phyloP scores from a whole-genome alignment of 1,140 invertebrate genomes.

The Heliconius eleuchia region DNA sequence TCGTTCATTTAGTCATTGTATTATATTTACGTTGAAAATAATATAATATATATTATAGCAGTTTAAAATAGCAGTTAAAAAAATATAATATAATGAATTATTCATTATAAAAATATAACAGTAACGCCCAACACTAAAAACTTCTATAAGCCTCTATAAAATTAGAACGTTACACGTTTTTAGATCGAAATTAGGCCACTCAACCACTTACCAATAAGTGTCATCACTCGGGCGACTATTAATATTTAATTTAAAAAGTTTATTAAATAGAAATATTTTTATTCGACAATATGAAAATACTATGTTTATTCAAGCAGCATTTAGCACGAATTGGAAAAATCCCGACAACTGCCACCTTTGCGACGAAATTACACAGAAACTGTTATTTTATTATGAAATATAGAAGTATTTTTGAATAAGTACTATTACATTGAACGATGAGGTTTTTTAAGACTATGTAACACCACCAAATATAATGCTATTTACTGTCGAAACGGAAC shows the following conservation, averaged over 20 bases:
- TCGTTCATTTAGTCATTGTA: no score
- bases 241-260: slow-evolving; percentile 6
- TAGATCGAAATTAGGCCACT: background rate
- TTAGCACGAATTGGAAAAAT: slow-evolving; percentile 36
- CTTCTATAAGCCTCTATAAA: background rate
- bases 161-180: background rate
- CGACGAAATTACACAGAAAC: slow-evolving; percentile 74
- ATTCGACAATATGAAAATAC: slow-evolving; percentile 1
- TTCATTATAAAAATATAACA: no score
- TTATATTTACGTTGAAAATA: no score
- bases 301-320: background rate
- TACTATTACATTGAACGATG: slow-evolving; percentile 77
- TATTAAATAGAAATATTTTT: slow-evolving; percentile 19
- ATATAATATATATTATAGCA: no score
- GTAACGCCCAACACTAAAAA: no score
- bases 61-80: no score
- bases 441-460: slow-evolving; percentile 53
- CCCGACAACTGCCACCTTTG: slow-evolving; percentile 65
- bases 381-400: slow-evolving; percentile 70
- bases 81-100: no score
- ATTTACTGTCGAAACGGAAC: slow-evolving; percentile 58
- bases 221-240: background rate
- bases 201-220: background rate
- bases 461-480: slow-evolving; percentile 58
- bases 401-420: slow-evolving; percentile 73